phyloP scores from a whole-genome alignment of 2,113 vertebrate species.

The Thinocorus orbignyianus region DNA sequence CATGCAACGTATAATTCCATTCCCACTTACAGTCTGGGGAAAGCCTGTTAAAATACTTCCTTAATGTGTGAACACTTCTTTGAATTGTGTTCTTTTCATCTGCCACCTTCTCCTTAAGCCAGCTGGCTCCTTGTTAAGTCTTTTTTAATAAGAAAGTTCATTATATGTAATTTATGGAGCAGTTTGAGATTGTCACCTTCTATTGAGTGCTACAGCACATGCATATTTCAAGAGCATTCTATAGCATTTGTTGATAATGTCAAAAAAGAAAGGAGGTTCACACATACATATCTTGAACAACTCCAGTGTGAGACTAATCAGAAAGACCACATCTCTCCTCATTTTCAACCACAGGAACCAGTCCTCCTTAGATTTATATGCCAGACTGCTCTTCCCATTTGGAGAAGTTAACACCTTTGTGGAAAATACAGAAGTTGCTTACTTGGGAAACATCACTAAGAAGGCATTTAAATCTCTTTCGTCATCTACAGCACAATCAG shows the following conservation, averaged over 20 bases:
- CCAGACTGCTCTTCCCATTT: neutral
- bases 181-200: slow-evolving; percentile 3
- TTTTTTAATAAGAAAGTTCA: slow-evolving; percentile 48
- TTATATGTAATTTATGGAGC: slow-evolving; percentile 15
- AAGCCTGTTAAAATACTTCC: slow-evolving; percentile 71
- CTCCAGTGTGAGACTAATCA: neutral
- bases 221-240: neutral
- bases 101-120: slow-evolving; percentile 45
- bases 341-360: neutral
- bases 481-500: neutral
- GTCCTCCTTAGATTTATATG: neutral
- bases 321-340: neutral
- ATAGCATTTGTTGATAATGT: neutral
- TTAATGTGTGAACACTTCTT: slow-evolving; percentile 64
- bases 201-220: neutral
- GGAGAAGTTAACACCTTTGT: neutral
- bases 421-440: neutral
- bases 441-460: neutral
- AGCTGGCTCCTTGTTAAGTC: slow-evolving; percentile 53
- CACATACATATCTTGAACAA: neutral
- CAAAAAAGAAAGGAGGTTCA: neutral
- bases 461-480: neutral
- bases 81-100: slow-evolving; percentile 62
- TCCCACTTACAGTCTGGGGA: slow-evolving; percentile 69
- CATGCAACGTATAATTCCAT: slow-evolving; percentile 52